Base-by-base conservation (phyloP, 1,140 invertebrate species). In the Drosophila melanogaster region DNA sequence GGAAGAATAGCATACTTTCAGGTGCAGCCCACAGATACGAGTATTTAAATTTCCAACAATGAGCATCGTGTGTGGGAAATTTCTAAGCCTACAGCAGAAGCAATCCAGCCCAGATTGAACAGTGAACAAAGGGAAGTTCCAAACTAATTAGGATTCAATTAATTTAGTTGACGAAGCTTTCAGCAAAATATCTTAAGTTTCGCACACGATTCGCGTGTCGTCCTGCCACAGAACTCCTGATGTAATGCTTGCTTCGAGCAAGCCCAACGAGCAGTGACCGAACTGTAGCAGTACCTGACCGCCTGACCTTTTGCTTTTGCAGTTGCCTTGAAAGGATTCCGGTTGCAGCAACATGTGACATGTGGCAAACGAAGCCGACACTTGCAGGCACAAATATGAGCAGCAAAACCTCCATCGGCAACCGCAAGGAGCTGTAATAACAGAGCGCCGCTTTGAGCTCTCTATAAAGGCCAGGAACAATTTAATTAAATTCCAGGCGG, bases 401-500 rank as follows among this genome's bases (percentile, higher is more conserved):
- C 19, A 17, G 40, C 22, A n/a, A 35, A 15, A 11, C 30, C 19
- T 19, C 19, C 46, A 51, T 22, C 33, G 22, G 33, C 12, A 50
- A 64, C 64, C 59, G 30, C 50, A 54, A 40, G 66, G 8, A 24
- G 24, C 38, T 46, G 15, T 30, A 54, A 35, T 41, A 66, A 66
- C 43, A 41, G 33, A 50, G 24, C 24, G 14, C 12, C 37, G 15
- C 41, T 50, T 26, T 51, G 30, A 51, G 46, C 19, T 15, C 33
- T 0, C 12, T 41, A 30, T 41, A 49, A 11, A 22, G 5, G 7
- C 22, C 17, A 11, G 4, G 24, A 47, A 6, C 41, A 35, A 19
- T 69, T 57, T 70, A 70, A 70, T 70, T 70, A 67, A 76, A 67
- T 76, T 76, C 54, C 47, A 37, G 49, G 24, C 33, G 26, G 38